A percentile compares a stretch with the other conserved stretches of the same genome.
Evolutionary conservation across 2,888 invertebrate genomes (phyloP).

Genomic region (Operophtera brumata): DNA sequence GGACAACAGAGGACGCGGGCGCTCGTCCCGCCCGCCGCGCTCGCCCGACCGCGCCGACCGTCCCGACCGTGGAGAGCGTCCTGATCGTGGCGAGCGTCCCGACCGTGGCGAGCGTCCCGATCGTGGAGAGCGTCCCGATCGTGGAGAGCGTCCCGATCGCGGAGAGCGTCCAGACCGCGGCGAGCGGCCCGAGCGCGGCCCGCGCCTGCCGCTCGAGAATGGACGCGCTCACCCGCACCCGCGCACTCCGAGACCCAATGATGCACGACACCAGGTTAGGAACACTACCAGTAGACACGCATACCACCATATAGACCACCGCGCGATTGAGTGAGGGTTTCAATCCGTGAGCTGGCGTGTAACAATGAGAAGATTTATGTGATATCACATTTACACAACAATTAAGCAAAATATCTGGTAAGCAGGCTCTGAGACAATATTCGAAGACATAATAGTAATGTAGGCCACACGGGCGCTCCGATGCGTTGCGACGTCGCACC

Average conservation of each 20-base stretch:
- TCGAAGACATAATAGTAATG: too few relatives aligned
- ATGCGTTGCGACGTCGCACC: too few relatives aligned
- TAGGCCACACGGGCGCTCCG: too few relatives aligned
- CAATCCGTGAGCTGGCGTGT: too few relatives aligned
- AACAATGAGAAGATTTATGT: too few relatives aligned
- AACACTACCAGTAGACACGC: background rate
- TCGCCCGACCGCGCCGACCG: conserved; percentile 35
- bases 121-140: conserved; percentile 32
- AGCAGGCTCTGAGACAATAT: too few relatives aligned
- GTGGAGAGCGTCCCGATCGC: conserved; percentile 29
- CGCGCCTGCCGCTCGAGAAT: conserved; percentile 63
- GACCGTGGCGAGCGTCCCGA: conserved; percentile 35
- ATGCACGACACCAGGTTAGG: conserved; percentile 28
- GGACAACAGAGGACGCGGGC: conserved; percentile 29
- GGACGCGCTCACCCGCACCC: conserved; percentile 54
- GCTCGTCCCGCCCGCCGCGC: conserved; percentile 39
- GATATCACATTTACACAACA: too few relatives aligned
- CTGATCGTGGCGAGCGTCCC: conserved; percentile 30
- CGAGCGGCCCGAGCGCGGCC: conserved; percentile 43
- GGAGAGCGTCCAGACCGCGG: conserved; percentile 31
- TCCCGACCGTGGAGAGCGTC: conserved; percentile 33
- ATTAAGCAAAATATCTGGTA: too few relatives aligned
- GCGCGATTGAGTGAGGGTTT: too few relatives aligned
- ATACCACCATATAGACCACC: background rate
- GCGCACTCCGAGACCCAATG: conserved; percentile 39